A percentile compares a stretch with the other conserved stretches of the same genome.
These are phyloP conservation scores for Lomographa bimaculata DNA, from an alignment of 2,888 invertebrate species.

Conservation along the genomic window DNA sequence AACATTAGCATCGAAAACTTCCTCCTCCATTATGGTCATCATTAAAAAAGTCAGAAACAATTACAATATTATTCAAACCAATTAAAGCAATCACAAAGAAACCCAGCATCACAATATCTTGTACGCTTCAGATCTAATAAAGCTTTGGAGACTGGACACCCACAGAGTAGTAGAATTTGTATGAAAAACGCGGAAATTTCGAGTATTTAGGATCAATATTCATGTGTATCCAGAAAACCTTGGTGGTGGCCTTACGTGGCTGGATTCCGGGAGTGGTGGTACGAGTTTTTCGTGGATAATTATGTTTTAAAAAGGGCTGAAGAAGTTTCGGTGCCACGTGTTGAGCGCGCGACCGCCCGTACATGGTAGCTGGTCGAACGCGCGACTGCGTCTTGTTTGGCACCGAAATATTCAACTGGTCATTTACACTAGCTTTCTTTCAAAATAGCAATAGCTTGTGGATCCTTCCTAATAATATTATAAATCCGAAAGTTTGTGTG, in stretches of 20 bases:
- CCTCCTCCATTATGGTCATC: constrained; percentile 35
- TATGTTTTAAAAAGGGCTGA: constrained; percentile 63
- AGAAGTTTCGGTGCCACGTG: constrained; percentile 66
- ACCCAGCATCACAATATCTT: constrained; percentile 1
- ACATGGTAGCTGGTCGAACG: constrained; percentile 42
- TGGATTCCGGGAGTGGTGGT: constrained; percentile 56
- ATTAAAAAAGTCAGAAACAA: constrained; percentile 29
- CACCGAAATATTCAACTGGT: too few relatives aligned
- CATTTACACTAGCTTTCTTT: constrained; percentile 5
- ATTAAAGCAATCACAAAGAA: constrained; percentile 21
- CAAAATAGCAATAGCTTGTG: too few relatives aligned
- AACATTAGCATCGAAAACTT: constrained; percentile 31
- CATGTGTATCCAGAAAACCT: constrained; percentile 66
- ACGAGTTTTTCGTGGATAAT: constrained; percentile 67
- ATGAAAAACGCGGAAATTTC: constrained; percentile 48
- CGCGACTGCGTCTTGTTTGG: constrained; percentile 1
- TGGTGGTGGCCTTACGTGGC: constrained; percentile 64
- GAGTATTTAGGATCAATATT: constrained; percentile 69
- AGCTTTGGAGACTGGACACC: constrained; percentile 56
- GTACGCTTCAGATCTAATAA: constrained; percentile 15
- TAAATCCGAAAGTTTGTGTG: too few relatives aligned
- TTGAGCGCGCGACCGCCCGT: constrained; percentile 60
- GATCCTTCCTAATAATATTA: too few relatives aligned
- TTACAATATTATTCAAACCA: constrained; percentile 18
- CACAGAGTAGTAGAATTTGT: constrained; percentile 44